phyloP scores from a whole-genome alignment of 92 coral and sea anemone genomes.

The Actinostola sp. region DNA sequence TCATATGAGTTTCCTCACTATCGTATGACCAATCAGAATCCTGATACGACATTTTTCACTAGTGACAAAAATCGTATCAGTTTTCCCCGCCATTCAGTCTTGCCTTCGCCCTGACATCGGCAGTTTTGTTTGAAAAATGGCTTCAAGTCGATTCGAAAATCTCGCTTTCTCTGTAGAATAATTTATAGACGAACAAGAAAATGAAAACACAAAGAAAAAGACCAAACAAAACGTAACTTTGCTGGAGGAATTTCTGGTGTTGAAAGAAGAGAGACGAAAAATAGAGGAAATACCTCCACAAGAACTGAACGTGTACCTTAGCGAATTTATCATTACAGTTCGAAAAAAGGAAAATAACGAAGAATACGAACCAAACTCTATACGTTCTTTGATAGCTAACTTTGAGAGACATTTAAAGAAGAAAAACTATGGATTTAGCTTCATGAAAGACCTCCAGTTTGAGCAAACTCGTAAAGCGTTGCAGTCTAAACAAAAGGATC shows the following conservation, averaged over 20 bases:
- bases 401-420: slow-evolving; percentile 34
- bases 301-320: slow-evolving; percentile 6
- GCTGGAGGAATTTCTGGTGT: slow-evolving; percentile 26
- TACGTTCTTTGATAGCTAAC: not conserved
- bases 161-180: slow-evolving; percentile 25
- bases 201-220: slow-evolving; percentile 38
- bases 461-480: slow-evolving; percentile 18
- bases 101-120: no score
- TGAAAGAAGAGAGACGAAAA: slow-evolving; percentile 22
- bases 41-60: no score
- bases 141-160: slow-evolving; percentile 13
- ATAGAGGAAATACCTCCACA: slow-evolving; percentile 18
- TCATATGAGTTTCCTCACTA: no score
- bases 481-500: slow-evolving; percentile 36
- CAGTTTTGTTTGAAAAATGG: no score
- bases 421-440: slow-evolving; percentile 15
- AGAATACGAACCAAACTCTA: slow-evolving; percentile 3
- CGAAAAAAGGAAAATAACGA: slow-evolving; percentile 14
- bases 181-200: slow-evolving; percentile 31
- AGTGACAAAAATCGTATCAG: no score
- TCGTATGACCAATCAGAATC: no score
- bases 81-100: no score
- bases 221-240: slow-evolving; percentile 31
- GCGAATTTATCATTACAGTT: slow-evolving; percentile 19
- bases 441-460: slow-evolving; percentile 23